Evolutionary conservation across 1,140 invertebrate species (phyloP).

Genomic region (Drosophila aff.): DNA sequence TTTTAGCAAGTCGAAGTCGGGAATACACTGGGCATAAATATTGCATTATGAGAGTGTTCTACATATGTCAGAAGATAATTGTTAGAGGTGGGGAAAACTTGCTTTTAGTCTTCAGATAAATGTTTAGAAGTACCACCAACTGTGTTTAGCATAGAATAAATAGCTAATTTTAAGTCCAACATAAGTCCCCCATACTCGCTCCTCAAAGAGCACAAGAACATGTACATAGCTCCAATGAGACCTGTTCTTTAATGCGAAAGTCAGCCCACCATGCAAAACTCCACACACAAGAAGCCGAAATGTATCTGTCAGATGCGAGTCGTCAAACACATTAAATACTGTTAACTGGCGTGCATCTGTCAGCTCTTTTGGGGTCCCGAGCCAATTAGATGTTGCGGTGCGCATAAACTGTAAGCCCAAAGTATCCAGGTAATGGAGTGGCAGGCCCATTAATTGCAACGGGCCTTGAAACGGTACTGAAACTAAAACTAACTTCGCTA

Average conservation of each 20-base stretch:
- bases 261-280: constrained; percentile 69
- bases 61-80: too few relatives aligned
- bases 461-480: constrained; percentile 67
- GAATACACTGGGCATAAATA: constrained; percentile 8
- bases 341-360: constrained; percentile 50
- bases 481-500: constrained; percentile 19
- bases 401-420: constrained; percentile 32
- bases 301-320: constrained; percentile 64
- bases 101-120: neutral
- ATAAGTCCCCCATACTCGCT: neutral
- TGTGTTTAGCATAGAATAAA: neutral
- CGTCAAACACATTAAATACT: constrained; percentile 52
- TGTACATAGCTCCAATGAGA: neutral
- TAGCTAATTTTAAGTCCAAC: neutral
- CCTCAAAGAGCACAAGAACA: neutral
- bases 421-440: constrained; percentile 24
- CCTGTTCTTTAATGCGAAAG: constrained; percentile 13
- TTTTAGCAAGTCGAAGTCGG: constrained; percentile 14
- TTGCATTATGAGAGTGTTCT: neutral
- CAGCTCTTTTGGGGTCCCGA: constrained; percentile 3
- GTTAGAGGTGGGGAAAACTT: neutral
- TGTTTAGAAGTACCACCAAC: neutral
- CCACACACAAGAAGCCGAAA: constrained; percentile 36
- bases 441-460: constrained; percentile 72
- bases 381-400: constrained; percentile 46